Conservation (phyloP, 1,140 invertebrate genomes). For the Myzus persicae region DNA sequence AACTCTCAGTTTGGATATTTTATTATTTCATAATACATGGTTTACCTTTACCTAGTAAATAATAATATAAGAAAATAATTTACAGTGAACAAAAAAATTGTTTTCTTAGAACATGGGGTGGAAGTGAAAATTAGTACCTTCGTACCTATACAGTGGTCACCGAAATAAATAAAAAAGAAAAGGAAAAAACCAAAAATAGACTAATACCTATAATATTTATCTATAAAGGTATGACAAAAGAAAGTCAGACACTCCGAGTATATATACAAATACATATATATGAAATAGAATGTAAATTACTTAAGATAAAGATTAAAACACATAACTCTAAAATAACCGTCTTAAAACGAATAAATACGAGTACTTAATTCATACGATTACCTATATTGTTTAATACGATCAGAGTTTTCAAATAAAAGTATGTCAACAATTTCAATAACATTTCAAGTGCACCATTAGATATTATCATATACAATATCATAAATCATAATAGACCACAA, state of each 20-base stretch:
- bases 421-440: background rate
- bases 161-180: background rate
- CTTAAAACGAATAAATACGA: slow-evolving; percentile 4
- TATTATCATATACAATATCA: background rate
- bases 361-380: background rate
- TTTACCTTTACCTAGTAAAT: background rate
- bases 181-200: background rate
- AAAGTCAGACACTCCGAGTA: background rate
- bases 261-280: background rate
- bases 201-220: background rate
- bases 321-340: background rate
- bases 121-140: background rate
- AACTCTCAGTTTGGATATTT: background rate
- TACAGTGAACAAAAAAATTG: background rate
- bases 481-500: background rate
- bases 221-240: background rate
- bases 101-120: background rate
- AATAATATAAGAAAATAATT: background rate
- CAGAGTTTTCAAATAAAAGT: background rate
- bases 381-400: background rate
- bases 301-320: background rate
- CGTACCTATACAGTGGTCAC: background rate
- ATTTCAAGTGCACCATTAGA: background rate
- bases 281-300: background rate
- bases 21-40: background rate